phyloP scores from a whole-genome alignment of 2,113 vertebrate species.

The Leucopsar rothschildi region DNA sequence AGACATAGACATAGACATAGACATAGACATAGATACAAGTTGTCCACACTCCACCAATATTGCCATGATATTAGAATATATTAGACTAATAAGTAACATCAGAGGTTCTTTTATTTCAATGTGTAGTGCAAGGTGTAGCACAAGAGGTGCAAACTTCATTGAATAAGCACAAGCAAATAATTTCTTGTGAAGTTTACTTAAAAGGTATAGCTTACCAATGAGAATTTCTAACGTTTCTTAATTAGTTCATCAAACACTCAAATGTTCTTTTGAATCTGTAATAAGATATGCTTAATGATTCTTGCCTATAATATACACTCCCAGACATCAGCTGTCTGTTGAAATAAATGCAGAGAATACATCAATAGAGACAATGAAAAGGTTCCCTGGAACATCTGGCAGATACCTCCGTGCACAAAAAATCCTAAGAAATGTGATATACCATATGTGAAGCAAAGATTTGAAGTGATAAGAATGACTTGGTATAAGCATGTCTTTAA shows the following conservation, averaged over 20 bases:
- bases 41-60: neutral
- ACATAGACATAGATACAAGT: neutral
- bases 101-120: neutral
- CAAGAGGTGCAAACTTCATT: neutral
- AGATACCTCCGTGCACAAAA: neutral
- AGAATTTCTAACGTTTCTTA: neutral
- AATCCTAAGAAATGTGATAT: slow-evolving; percentile 10
- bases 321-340: neutral
- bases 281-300: neutral
- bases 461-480: neutral
- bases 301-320: neutral
- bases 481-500: neutral
- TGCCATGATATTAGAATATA: neutral
- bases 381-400: neutral
- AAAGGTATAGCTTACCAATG: neutral
- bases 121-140: neutral
- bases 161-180: neutral
- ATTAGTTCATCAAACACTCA: neutral
- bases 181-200: neutral
- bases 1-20: too few species aligned
- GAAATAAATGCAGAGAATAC: neutral
- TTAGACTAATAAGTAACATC: neutral
- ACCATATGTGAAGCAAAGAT: neutral
- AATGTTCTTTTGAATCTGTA: neutral
- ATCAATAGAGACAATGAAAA: neutral